Evolutionary conservation across 2,888 invertebrate species (phyloP).

Genomic region (Apamea sordens): DNA sequence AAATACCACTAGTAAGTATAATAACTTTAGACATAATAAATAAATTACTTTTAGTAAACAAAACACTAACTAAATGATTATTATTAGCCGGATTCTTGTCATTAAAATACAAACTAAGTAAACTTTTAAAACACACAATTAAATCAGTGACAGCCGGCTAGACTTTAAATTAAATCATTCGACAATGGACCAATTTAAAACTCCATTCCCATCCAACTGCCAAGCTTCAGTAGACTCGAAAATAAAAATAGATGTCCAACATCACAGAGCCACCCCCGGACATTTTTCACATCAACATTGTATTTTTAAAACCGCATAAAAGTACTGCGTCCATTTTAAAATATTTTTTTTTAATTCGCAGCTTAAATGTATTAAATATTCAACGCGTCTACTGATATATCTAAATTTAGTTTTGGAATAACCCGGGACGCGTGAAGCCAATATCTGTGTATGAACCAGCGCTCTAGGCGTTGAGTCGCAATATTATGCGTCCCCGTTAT

Average conservation of each 20-base stretch:
- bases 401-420: constrained; percentile 64
- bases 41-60: neutral
- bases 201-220: constrained; percentile 17
- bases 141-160: constrained; percentile 13
- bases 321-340: constrained; percentile 30
- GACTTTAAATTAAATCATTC: constrained; percentile 33
- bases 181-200: constrained; percentile 36
- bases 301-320: constrained; percentile 44
- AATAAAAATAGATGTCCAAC: constrained; percentile 45
- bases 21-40: too few species aligned
- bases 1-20: too few species aligned
- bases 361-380: constrained; percentile 62
- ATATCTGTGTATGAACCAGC: too few species aligned
- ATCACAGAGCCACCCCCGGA: constrained; percentile 12
- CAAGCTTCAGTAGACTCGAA: constrained; percentile 27
- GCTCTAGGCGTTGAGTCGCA: too few species aligned
- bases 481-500: too few species aligned
- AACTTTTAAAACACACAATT: constrained; percentile 8
- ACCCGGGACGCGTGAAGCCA: constrained; percentile 22
- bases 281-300: constrained; percentile 22
- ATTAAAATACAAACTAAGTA: constrained; percentile 1
- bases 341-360: constrained; percentile 47
- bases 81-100: neutral
- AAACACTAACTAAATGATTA: neutral
- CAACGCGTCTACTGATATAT: constrained; percentile 44